phyloP scores from a whole-genome alignment of 2,888 invertebrate genomes.

The Drosophila antonietae region DNA sequence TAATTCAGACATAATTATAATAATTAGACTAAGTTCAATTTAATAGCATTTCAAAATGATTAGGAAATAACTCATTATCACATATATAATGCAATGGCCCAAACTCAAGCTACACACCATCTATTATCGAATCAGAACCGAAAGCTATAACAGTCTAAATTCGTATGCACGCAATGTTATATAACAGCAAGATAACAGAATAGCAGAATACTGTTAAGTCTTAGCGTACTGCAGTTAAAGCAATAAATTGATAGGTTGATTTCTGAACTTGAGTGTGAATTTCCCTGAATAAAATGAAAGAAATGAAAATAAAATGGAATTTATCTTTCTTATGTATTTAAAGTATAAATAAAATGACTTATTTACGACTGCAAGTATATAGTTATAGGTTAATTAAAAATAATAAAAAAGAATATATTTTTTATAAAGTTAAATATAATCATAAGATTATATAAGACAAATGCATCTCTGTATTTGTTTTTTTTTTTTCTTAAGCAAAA shows the following conservation, averaged over 20 bases:
- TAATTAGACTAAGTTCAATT: slow-evolving; percentile 2
- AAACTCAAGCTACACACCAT: too few relatives aligned
- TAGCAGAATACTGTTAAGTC: slow-evolving; percentile 11
- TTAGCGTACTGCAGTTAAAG: background rate
- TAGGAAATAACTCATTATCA: background rate
- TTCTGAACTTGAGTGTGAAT: background rate
- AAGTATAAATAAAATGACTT: background rate
- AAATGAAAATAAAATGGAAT: background rate
- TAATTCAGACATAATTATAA: background rate
- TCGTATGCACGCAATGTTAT: slow-evolving; percentile 7
- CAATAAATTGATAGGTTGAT: background rate
- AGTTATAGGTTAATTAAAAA: too few relatives aligned
- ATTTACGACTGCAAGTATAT: background rate
- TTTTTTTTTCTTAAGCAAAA: background rate
- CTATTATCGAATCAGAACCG: background rate
- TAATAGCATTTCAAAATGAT: background rate
- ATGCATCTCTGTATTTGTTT: too few relatives aligned
- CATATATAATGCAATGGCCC: background rate
- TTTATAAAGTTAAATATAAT: background rate
- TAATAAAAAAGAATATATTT: too few relatives aligned
- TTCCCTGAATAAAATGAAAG: background rate
- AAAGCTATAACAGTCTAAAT: background rate
- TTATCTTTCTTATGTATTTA: background rate
- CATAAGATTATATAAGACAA: background rate
- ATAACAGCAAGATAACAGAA: background rate